Conservation (phyloP, 2,113 vertebrate genomes). For the Siniperca knerii region DNA sequence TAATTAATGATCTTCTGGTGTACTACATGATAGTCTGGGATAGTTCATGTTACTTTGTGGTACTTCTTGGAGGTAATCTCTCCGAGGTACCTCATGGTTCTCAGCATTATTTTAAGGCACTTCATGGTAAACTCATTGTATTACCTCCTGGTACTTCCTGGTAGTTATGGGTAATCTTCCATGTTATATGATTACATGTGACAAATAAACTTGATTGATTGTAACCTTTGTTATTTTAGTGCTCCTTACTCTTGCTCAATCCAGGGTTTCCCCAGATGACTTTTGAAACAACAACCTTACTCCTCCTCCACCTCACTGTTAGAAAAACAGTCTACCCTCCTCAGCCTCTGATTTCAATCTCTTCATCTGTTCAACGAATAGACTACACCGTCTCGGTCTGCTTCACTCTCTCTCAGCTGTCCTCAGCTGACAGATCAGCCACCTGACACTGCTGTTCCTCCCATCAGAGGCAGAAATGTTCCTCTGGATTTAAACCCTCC, state of each 20-base stretch:
- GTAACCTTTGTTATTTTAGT: not conserved
- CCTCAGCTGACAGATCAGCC: slow-evolving; percentile 55
- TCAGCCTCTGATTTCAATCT: slow-evolving; percentile 10
- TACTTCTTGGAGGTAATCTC: not conserved
- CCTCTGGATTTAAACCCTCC: slow-evolving; percentile 47
- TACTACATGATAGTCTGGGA: not conserved
- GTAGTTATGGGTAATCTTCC: not conserved
- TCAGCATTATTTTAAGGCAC: not conserved
- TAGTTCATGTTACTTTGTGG: not conserved
- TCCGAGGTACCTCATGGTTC: not conserved
- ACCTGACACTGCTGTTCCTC: slow-evolving; percentile 49
- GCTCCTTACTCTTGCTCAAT: not conserved
- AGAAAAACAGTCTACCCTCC: not conserved
- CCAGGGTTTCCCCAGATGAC: not conserved
- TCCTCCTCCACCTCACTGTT: not conserved
- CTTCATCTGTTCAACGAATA: not conserved
- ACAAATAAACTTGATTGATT: too few species aligned
- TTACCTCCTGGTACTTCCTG: not conserved
- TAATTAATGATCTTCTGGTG: too few species aligned
- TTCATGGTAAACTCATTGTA: not conserved
- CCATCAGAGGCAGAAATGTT: slow-evolving; percentile 44
- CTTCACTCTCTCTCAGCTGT: slow-evolving; percentile 44
- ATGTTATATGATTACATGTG: not conserved
- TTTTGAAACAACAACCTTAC: not conserved
- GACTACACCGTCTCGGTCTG: not conserved